phyloP scores from a whole-genome alignment of 1,140 invertebrate species.

The Micrasema longulum region DNA sequence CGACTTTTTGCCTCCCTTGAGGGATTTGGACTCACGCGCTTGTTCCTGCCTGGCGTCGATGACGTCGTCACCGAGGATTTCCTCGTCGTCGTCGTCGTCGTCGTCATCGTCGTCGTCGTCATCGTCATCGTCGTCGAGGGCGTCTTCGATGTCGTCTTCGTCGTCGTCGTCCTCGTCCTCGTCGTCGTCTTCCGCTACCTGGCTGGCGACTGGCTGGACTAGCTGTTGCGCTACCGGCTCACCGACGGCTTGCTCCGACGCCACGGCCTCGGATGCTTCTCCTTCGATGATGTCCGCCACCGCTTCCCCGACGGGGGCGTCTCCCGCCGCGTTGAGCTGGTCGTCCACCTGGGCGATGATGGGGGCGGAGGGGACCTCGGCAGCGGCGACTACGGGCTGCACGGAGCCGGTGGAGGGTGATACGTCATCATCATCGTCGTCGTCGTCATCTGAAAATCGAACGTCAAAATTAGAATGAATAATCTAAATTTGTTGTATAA shows the following conservation, averaged over 20 bases:
- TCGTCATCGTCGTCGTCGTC: slow-evolving; percentile 74
- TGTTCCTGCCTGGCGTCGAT: slow-evolving; percentile 72
- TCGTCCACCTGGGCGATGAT: slow-evolving; percentile 59
- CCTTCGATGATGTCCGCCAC: slow-evolving; percentile 61
- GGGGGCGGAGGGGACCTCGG: slow-evolving; percentile 56
- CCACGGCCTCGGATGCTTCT: slow-evolving; percentile 58
- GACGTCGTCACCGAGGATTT: slow-evolving; percentile 74
- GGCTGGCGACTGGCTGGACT: slow-evolving; percentile 49
- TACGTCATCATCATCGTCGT: slow-evolving; percentile 77
- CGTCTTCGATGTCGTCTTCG: slow-evolving; percentile 72
- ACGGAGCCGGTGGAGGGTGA: slow-evolving; percentile 62
- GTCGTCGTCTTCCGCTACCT: slow-evolving; percentile 64
- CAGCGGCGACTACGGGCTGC: slow-evolving; percentile 63
- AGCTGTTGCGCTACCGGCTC: slow-evolving; percentile 57
- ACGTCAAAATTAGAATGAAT: too few relatives aligned
- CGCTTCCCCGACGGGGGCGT: slow-evolving; percentile 66
- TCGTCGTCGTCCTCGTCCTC: slow-evolving; percentile 73
- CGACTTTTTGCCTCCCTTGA: slow-evolving; percentile 63
- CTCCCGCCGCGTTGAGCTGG: slow-evolving; percentile 60
- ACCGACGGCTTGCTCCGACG: slow-evolving; percentile 57
- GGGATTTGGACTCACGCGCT: slow-evolving; percentile 86
- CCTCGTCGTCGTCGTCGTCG: slow-evolving; percentile 71
- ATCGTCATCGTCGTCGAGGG: slow-evolving; percentile 71
- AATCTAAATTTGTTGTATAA: too few relatives aligned
- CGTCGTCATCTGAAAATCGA: slow-evolving; percentile 71